These are phyloP conservation scores for Periphyllus acericola DNA, from an alignment of 2,888 invertebrate genomes.

Conservation along the genomic window DNA sequence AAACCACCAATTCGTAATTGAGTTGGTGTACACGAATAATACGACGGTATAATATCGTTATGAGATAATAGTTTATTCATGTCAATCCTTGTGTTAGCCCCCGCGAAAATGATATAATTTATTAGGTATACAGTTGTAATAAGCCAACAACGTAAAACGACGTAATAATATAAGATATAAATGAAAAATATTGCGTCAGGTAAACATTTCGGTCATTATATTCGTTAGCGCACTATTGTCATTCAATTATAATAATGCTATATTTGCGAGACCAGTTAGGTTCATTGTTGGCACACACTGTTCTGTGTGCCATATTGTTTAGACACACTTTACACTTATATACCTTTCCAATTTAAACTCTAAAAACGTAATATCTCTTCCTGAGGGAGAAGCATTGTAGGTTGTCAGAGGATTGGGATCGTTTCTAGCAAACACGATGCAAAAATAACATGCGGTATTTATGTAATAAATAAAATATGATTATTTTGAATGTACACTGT, in stretches of 20 bases:
- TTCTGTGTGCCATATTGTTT: too few relatives aligned
- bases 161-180: too few relatives aligned
- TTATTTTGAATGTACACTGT: too few relatives aligned
- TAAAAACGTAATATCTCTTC: background rate
- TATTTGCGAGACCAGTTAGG: background rate
- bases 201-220: background rate
- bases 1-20: too few relatives aligned
- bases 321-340: background rate
- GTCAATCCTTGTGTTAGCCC: too few relatives aligned
- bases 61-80: too few relatives aligned
- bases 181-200: background rate
- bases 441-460: background rate
- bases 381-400: background rate
- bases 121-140: too few relatives aligned
- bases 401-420: background rate
- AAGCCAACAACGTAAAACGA: too few relatives aligned
- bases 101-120: too few relatives aligned
- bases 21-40: too few relatives aligned
- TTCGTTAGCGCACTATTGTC: background rate
- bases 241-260: slow-evolving; percentile 5
- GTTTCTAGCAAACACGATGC: slow-evolving; percentile 3
- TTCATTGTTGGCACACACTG: background rate
- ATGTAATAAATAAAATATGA: too few relatives aligned
- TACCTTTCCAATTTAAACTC: slow-evolving; percentile 20
- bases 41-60: too few relatives aligned